Base-by-base conservation (phyloP, 1,140 invertebrate species). In the Drosophila athabasca region DNA sequence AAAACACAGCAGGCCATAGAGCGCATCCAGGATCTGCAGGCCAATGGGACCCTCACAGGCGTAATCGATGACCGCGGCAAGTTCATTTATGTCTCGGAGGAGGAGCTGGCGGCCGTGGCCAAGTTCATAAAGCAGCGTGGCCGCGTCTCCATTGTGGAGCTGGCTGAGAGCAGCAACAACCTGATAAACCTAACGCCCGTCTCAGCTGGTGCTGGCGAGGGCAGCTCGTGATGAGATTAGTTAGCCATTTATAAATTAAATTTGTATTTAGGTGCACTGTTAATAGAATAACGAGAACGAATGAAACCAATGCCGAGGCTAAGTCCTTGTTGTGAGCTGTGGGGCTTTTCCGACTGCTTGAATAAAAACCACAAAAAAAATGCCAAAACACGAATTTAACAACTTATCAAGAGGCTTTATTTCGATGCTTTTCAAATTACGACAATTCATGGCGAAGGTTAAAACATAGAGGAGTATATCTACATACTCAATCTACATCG, bases 31-130 rank as follows among this genome's bases (percentile, higher is more conserved):
- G 95, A 96, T 49, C 93, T 99, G 29, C 96, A 98, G 82, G 93
- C 94, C 6, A 95, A 96, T 76, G 97, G 96, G 44, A 94, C 93
- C 46, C 92, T 98, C 11, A 97, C 96, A 24, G 99, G 99, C 11
- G 98, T 99, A 3, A 97, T 99, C 81, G 99, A 99, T 91, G 99
- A 99, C 91, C 94, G 99, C 76, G 99, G 99, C 24, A 99, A 99
- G 93, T 99, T 99, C 90, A 99, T 99, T 82, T 99, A 98, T 90
- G 97, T 99, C 44, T 98, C 98, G 1, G 94, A 95, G 78, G 95
- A 96, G 41, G 99, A 99, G 92, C 93, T 99, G 51, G 94, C 97
- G 79, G 95, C 96, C 68, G 97, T 99, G 6, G 98, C 98, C 0
- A 98, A 98, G 91, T 99, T 99, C 92, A 97, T 99, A 2, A 96